phyloP scores from a whole-genome alignment of 2,113 vertebrate genomes.

The Bubo blakistoni region DNA sequence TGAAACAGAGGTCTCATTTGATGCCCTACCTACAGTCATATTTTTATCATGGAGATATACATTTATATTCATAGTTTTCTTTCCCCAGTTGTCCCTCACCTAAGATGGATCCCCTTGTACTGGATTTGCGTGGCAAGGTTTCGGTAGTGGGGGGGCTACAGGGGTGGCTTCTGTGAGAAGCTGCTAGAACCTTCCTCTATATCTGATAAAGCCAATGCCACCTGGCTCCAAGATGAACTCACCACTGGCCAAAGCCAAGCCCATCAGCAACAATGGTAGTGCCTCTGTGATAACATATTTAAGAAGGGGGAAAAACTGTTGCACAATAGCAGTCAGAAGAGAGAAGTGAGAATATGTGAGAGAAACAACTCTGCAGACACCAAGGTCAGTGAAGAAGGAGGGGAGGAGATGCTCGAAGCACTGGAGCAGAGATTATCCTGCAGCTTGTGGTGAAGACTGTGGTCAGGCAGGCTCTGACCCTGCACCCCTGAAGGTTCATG shows the following conservation, averaged over 20 bases:
- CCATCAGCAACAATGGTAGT: accelerated
- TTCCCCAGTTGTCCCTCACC: not conserved
- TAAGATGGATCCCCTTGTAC: not conserved
- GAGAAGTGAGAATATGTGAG: not conserved
- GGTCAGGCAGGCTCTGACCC: not conserved
- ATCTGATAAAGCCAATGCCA: no score
- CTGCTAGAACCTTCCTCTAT: not conserved
- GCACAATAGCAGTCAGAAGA: not conserved
- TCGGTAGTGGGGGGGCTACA: not conserved
- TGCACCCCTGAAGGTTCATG: not conserved
- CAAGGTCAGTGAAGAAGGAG: not conserved
- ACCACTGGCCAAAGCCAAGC: not conserved
- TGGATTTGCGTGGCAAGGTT: not conserved
- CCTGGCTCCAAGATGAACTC: accelerated
- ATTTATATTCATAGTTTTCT: not conserved
- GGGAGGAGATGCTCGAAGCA: no score
- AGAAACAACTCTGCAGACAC: not conserved
- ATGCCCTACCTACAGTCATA: not conserved
- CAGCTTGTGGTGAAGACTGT: not conserved
- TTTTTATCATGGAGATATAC: not conserved
- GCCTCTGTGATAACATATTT: not conserved
- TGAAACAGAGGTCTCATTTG: not conserved
- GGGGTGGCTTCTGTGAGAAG: not conserved
- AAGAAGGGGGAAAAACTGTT: not conserved
- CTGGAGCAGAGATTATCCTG: not conserved